Conservation (phyloP, 2,113 vertebrate genomes). For the human region GRCh38 chr12:93166001-93166500, state of each 20-base stretch:
- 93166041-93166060: no score
- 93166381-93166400: not conserved
- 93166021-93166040: no score
- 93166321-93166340: not conserved
- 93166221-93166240: not conserved
- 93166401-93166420: not conserved
- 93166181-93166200: not conserved
- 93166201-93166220: not conserved
- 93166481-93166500: not conserved
- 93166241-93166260: not conserved
- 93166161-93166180: no score
- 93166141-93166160: no score
- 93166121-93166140: no score
- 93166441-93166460: not conserved
- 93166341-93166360: not conserved
- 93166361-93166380: no score
- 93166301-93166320: conserved; percentile 25
- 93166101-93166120: no score
- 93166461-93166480: not conserved
- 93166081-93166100: no score
- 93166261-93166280: not conserved
- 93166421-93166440: not conserved
- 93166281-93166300: not conserved
- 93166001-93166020: not conserved
- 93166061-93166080: no score